Evolutionary conservation across 2,113 vertebrate species (phyloP).

Genomic region (Indicator maculatus): DNA sequence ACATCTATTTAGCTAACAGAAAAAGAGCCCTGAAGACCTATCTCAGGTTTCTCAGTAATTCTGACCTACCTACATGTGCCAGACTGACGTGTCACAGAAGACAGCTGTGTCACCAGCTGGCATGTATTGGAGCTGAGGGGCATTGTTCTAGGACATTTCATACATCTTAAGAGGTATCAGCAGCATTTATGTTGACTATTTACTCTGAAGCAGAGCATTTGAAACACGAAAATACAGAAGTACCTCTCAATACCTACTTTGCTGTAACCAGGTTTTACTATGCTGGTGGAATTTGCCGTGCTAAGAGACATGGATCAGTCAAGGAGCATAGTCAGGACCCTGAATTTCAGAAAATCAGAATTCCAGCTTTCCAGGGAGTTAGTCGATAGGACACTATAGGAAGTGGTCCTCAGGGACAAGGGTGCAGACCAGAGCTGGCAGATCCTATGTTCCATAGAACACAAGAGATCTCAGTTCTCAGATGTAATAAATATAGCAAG

Average conservation of each 20-base stretch:
- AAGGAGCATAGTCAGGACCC: too few relatives aligned
- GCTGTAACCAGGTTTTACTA: background rate
- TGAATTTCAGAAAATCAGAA: too few relatives aligned
- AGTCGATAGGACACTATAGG: too few relatives aligned
- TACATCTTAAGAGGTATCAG: background rate
- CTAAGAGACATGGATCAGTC: too few relatives aligned
- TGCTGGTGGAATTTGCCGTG: too few relatives aligned
- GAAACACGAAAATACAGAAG: background rate
- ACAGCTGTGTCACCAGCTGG: background rate
- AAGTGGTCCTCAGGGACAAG: too few relatives aligned
- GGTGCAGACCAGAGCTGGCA: too few relatives aligned
- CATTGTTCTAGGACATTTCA: background rate
- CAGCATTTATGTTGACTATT: background rate
- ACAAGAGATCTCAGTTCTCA: too few relatives aligned
- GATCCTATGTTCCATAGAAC: too few relatives aligned
- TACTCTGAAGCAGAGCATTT: background rate
- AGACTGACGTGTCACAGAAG: background rate
- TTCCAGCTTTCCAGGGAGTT: too few relatives aligned
- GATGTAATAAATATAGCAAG: too few relatives aligned
- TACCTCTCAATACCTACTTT: background rate
- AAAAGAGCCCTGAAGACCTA: background rate
- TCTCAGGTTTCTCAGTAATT: background rate
- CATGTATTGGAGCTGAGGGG: background rate
- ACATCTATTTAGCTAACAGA: background rate
- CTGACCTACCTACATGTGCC: background rate